Evolutionary conservation across 2,113 vertebrate genomes (phyloP).

Genomic region (Rhipidura dahli): DNA sequence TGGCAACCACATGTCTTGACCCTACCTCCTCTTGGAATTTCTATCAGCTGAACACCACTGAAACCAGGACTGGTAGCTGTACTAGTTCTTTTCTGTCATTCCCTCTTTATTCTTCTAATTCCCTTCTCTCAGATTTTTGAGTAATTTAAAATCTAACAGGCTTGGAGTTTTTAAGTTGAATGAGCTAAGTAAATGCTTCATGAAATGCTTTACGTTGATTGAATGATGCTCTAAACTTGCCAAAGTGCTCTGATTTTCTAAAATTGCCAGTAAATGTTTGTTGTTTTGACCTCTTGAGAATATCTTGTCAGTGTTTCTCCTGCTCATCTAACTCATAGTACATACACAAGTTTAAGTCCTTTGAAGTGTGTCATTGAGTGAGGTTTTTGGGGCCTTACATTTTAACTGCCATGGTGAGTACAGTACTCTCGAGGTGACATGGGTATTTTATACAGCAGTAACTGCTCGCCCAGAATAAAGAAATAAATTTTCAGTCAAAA

Average conservation of each 20-base stretch:
- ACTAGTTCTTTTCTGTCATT: neutral
- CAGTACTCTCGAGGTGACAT: neutral
- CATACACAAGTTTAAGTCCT: neutral
- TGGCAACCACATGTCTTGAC: neutral
- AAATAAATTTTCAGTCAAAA: neutral
- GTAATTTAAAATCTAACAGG: neutral
- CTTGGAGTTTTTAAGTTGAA: neutral
- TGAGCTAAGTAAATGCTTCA: neutral
- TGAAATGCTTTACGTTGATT: neutral
- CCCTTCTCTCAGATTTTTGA: neutral
- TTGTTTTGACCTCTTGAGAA: neutral
- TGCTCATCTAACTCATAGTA: neutral
- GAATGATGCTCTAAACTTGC: neutral
- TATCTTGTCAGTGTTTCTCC: neutral
- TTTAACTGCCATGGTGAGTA: rapidly evolving
- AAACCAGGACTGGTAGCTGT: neutral
- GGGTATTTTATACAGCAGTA: neutral
- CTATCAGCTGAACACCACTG: neutral
- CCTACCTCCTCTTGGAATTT: neutral
- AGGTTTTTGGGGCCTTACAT: neutral
- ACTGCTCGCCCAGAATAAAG: neutral
- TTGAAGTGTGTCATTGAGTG: rapidly evolving
- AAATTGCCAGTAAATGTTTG: neutral
- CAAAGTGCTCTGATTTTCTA: neutral
- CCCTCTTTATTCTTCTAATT: neutral